These are phyloP conservation scores for Knipowitschia caucasica DNA, from an alignment of 2,797 vertebrate species.

Conservation along the genomic window DNA sequence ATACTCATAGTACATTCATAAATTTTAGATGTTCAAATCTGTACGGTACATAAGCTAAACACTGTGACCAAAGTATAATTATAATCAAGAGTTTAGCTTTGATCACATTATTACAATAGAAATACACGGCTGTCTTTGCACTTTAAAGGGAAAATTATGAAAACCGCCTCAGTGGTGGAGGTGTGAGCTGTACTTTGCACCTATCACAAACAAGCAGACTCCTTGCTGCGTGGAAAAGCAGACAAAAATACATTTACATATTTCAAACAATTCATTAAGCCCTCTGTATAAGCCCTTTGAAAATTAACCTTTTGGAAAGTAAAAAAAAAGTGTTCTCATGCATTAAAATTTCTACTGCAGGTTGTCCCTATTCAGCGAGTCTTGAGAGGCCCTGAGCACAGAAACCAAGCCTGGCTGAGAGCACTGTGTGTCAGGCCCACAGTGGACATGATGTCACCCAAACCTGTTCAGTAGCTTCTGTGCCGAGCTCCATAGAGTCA, in stretches of 20 bases:
- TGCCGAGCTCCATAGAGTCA: constrained; percentile 37
- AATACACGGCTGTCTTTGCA: neutral
- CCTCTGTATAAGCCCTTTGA: neutral
- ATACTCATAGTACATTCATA: too few relatives aligned
- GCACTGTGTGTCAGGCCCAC: constrained; percentile 35
- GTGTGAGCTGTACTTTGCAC: constrained; percentile 14
- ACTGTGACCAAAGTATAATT: neutral
- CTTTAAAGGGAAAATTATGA: constrained; percentile 10
- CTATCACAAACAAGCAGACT: constrained; percentile 5
- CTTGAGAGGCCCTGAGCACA: constrained; percentile 1
- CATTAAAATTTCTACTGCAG: constrained; percentile 14
- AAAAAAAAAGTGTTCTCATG: neutral
- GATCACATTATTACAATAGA: neutral
- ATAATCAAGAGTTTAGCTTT: neutral
- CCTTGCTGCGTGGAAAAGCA: neutral
- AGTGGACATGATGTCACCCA: constrained; percentile 44
- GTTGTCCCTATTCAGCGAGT: constrained; percentile 20
- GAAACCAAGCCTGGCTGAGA: constrained; percentile 14
- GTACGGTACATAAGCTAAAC: neutral
- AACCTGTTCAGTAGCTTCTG: constrained; percentile 43
- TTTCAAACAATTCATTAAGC: constrained; percentile 20
- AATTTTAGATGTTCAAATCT: too few relatives aligned
- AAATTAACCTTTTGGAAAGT: neutral
- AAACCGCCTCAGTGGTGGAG: constrained; percentile 8
- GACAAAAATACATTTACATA: constrained; percentile 3